Percentiles rank a stretch among this genome's conserved stretches.
Evolutionary conservation across 2,888 invertebrate genomes (phyloP).

Genomic region (Aplocera efformata): DNA sequence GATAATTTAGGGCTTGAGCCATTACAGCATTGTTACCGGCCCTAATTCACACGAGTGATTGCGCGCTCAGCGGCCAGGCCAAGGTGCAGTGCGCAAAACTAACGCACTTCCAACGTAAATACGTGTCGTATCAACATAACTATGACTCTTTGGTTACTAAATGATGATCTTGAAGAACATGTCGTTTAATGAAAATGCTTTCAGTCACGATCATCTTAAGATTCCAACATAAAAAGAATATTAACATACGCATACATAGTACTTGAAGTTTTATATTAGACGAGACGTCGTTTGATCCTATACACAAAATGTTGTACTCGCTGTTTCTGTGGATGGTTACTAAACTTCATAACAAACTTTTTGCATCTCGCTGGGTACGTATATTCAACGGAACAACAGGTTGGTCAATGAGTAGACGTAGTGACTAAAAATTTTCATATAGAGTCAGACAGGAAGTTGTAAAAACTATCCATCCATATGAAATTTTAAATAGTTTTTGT

Average conservation of each 20-base stretch:
- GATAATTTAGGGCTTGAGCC: conserved; percentile 35
- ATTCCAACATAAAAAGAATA: too few relatives aligned
- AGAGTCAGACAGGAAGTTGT: conserved; percentile 12
- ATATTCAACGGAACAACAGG: conserved; percentile 8
- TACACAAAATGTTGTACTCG: too few relatives aligned
- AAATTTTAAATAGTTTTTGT: conserved; percentile 3
- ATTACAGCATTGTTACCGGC: conserved; percentile 50
- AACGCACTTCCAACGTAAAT: conserved; percentile 49
- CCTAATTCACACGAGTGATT: conserved; percentile 50
- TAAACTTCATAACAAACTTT: too few relatives aligned
- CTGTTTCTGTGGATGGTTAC: too few relatives aligned
- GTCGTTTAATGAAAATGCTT: conserved; percentile 8
- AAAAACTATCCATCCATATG: conserved; percentile 4
- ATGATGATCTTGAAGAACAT: conserved; percentile 19
- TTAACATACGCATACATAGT: too few relatives aligned
- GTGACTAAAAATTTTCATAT: conserved; percentile 8
- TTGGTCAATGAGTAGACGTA: conserved; percentile 21
- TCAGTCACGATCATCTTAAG: conserved; percentile 3
- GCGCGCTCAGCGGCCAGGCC: conserved; percentile 40
- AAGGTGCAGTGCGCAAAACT: conserved; percentile 68
- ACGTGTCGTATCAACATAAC: conserved; percentile 43
- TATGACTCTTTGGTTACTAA: conserved; percentile 23
- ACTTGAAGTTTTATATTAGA: too few relatives aligned
- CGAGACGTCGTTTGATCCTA: too few relatives aligned
- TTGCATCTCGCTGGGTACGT: conserved; percentile 1